Base-by-base conservation (phyloP, 2,797 vertebrate species). In the Gambusia yucatana region DNA sequence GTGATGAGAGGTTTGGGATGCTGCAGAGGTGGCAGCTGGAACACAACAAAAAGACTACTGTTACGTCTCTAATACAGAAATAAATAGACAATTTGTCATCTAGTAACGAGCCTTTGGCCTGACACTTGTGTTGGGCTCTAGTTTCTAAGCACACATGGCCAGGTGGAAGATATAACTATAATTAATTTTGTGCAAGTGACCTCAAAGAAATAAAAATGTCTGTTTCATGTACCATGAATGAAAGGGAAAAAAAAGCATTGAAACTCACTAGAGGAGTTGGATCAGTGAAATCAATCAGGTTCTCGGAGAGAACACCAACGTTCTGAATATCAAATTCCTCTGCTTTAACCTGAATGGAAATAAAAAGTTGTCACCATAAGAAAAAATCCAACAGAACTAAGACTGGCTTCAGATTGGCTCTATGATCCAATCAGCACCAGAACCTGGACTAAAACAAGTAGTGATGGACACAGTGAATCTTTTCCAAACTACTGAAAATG, bases 271-370 rank as follows among this genome's bases (percentile, higher is more conserved):
- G 94, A 82, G 97, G 95, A 80, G 92, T 84, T 13, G 94, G 92
- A 91, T 98, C 97, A 10, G 97, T 96, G 91, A 97, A 97, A 91
- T 99, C 98, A 65, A 98, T 98, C 84, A 99, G 96, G 96, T 99
- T 98, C 89, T 98, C 97, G 52, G 96, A 94, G 73, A 95, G 84
- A 20, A 93, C 93, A 70, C 93, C 85, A 16, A 65, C 0, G 28
- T 90, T 83, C 77, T 94, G 94, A 81, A 91, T 91, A 80, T 98
- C 97, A 76, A 88, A 89, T 77, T 97, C 97, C 78, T 97, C 97
- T 71, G 95, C 47, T 90, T 91, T 93, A 44, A 90, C 93, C 96
- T 96, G 89, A 77, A 85, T 70, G n/a, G 25, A 75, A 39, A 33
- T n/a, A 85, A 25, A 72, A 50, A 71, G 6, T 59, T 22, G 50